Base-by-base conservation (phyloP, 2,797 vertebrate species). In the Cyprinella venusta region DNA sequence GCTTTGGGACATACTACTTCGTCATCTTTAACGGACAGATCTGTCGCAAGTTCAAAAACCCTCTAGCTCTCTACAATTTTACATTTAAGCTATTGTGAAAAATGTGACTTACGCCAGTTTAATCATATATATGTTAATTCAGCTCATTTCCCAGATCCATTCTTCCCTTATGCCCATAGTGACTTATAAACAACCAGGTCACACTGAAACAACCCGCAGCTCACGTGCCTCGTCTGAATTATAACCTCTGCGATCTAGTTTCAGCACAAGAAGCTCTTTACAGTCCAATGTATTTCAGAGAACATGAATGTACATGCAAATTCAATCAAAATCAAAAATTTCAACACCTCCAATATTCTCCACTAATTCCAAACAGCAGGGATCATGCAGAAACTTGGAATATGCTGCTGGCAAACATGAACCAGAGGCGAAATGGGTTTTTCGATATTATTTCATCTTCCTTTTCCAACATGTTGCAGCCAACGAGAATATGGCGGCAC, bases 261-360 rank as follows among this genome's bases (percentile, higher is more conserved):
- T 89, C 89, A 92, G 91, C 88, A 81, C 89, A 88, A 79, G 16
- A 63, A 45, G 72, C 79, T 21, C 64, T 67, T 69, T 64, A 70
- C 83, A 85, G 89, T 89, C 84, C 88, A 68, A 5, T 42, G 83
- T 64, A 86, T 91, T 90, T 90, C 87, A 8, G 38, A 79, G 84
- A 76, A 91, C 79, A 90, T 83, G 82, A 76, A 81, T 75, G 71
- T 81, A 89, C 26, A 64, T 86, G 88, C 89, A 90, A 90, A 92
- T 91, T 80, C 89, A 91, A 92, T 92, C 88, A 84, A 76, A 92
- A 91, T 92, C 87, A 89, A 90, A 89, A 0, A 91, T 91, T 91
- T 92, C 89, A 91, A 91, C 90, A 92, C 88, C 87, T 87, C 79
- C 88, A 89, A 89, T 87, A 89, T 89, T 80, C 78, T 81, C 89